Evolutionary conservation across 64 coral and sea anemone species (phyloP).

Genomic region (Trachythela sp.): DNA sequence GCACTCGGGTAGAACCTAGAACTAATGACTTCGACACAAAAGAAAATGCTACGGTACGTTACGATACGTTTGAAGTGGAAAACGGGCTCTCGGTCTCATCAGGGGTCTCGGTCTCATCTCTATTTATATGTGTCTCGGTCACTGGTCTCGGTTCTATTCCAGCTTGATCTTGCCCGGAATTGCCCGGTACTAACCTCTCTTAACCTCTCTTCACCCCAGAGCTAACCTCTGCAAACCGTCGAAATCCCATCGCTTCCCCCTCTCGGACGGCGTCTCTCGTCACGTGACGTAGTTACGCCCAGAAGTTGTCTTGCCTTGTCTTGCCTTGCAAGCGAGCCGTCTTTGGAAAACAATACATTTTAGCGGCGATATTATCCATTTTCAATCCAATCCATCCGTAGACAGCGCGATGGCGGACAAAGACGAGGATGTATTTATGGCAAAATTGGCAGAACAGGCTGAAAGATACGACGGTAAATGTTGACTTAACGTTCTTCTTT

Average conservation of each 20-base stretch:
- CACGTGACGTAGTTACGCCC: conserved; percentile 24
- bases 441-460: conserved; percentile 91
- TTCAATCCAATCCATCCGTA: neutral
- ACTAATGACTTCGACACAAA: too few relatives aligned
- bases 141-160: too few relatives aligned
- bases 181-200: too few relatives aligned
- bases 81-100: too few relatives aligned
- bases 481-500: neutral
- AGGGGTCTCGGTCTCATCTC: too few relatives aligned
- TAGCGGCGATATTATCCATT: neutral
- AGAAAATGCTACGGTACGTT: too few relatives aligned
- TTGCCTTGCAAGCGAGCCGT: neutral
- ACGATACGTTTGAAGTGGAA: too few relatives aligned
- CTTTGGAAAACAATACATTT: neutral
- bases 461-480: conserved; percentile 90
- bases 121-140: too few relatives aligned
- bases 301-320: neutral
- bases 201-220: too few relatives aligned
- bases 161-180: too few relatives aligned
- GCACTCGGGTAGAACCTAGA: too few relatives aligned
- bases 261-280: neutral
- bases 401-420: conserved; percentile 13
- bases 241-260: neutral
- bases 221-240: neutral
- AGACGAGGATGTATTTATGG: conserved; percentile 66